A percentile compares a stretch with the other conserved stretches of the same genome.
Evolutionary conservation across 2,888 invertebrate species (phyloP).

Genomic region (Eulithis prunata): DNA sequence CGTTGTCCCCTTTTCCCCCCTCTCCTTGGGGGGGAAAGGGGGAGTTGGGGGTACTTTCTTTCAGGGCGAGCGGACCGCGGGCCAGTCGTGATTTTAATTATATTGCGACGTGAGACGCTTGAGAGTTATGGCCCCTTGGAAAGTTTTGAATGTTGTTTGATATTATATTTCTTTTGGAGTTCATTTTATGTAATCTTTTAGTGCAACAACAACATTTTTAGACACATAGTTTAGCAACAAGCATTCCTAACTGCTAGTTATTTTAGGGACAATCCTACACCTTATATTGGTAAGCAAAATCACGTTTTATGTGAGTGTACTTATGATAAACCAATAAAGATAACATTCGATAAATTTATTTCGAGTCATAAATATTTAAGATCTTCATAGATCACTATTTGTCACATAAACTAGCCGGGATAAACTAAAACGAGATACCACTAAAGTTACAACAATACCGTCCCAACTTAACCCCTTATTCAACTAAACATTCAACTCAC

Average conservation of each 20-base stretch:
- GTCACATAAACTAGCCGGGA: constrained; percentile 53
- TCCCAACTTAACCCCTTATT: constrained; percentile 79
- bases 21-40: constrained; percentile 46
- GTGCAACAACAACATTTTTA: neutral
- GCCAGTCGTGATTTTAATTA: constrained; percentile 84
- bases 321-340: constrained; percentile 4
- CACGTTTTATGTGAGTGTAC: too few relatives aligned
- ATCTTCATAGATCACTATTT: constrained; percentile 57
- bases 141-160: constrained; percentile 60
- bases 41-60: constrained; percentile 68
- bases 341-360: constrained; percentile 13
- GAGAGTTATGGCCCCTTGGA: constrained; percentile 70
- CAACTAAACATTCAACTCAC: constrained; percentile 80
- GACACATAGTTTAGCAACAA: neutral
- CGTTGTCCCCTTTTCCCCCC: constrained; percentile 59
- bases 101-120: constrained; percentile 76
- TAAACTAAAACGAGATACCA: constrained; percentile 52
- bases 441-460: constrained; percentile 65
- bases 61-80: constrained; percentile 78
- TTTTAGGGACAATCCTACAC: too few relatives aligned
- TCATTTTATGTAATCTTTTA: constrained; percentile 31
- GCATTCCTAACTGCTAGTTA: too few relatives aligned
- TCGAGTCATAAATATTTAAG: constrained; percentile 37
- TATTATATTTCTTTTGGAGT: constrained; percentile 44
- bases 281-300: too few relatives aligned